These are phyloP conservation scores for Microcebus lehilahytsara DNA, from an alignment of 2,113 vertebrate genomes.

Conservation along the genomic window DNA sequence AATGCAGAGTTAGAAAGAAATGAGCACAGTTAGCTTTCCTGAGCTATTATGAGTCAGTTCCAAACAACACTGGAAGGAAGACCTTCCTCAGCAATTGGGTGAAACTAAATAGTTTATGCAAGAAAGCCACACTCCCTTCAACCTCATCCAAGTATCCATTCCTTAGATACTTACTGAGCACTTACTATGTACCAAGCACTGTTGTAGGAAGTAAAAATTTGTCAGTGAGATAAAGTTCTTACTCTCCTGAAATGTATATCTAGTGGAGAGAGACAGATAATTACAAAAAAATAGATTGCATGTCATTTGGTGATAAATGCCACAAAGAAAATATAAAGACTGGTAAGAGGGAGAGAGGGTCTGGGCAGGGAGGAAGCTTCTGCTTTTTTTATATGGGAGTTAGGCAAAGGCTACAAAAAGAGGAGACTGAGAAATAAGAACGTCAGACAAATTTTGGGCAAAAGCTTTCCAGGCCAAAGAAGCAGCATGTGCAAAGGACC, in stretches of 20 bases:
- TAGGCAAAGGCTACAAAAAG: not conserved
- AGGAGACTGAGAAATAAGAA: not conserved
- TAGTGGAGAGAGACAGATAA: not conserved
- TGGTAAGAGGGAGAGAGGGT: not conserved
- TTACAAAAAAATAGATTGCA: not conserved
- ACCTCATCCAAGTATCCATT: not conserved
- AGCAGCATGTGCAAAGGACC: not conserved
- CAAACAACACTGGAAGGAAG: too few species aligned
- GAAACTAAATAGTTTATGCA: not conserved
- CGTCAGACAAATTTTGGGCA: not conserved
- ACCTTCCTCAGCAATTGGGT: not conserved
- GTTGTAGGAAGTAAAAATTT: not conserved
- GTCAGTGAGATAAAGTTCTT: not conserved
- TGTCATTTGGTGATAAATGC: not conserved
- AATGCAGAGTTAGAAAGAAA: not conserved
- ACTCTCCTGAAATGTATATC: not conserved
- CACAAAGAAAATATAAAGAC: not conserved
- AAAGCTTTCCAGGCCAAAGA: not conserved
- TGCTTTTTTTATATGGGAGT: not conserved
- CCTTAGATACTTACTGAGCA: not conserved
- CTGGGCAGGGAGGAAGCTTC: not conserved
- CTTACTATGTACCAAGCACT: not conserved
- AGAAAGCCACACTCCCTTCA: not conserved
- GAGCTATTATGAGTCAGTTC: not conserved
- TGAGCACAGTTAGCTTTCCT: not conserved